phyloP scores from a whole-genome alignment of 2,797 vertebrate species.

The Thalassophryne amazonica region DNA sequence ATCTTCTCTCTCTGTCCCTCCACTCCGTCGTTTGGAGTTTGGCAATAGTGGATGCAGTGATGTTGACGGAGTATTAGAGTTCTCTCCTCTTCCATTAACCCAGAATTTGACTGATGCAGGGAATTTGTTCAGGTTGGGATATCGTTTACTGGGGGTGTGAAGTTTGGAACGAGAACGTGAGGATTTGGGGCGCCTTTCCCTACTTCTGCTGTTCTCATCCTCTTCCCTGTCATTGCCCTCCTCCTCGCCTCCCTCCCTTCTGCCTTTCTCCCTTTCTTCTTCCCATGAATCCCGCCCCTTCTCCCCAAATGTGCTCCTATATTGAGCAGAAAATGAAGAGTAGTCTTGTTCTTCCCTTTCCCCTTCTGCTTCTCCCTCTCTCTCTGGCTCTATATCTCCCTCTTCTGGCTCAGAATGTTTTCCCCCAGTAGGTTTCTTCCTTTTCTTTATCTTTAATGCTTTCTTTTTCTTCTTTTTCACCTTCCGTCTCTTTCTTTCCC shows the following conservation, averaged over 20 bases:
- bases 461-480: conserved; percentile 81
- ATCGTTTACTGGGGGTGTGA: conserved; percentile 69
- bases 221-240: conserved; percentile 73
- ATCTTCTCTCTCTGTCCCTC: conserved; percentile 67
- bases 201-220: conserved; percentile 71
- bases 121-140: conserved; percentile 81
- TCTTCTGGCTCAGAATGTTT: conserved; percentile 80
- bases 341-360: conserved; percentile 75
- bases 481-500: conserved; percentile 78
- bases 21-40: conserved; percentile 73
- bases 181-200: conserved; percentile 72
- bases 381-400: conserved; percentile 75
- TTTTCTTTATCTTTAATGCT: conserved; percentile 72
- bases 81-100: conserved; percentile 73
- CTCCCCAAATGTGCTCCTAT: conserved; percentile 73
- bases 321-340: conserved; percentile 76
- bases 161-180: conserved; percentile 67
- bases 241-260: conserved; percentile 59
- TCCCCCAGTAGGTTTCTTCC: conserved; percentile 70
- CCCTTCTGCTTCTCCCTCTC: conserved; percentile 73
- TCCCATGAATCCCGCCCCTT: conserved; percentile 79
- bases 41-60: conserved; percentile 76
- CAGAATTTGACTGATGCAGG: conserved; percentile 83
- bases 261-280: conserved; percentile 71
- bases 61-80: conserved; percentile 66